These are phyloP conservation scores for Bhutanitis thaidina DNA, from an alignment of 2,888 invertebrate genomes.

Conservation along the genomic window DNA sequence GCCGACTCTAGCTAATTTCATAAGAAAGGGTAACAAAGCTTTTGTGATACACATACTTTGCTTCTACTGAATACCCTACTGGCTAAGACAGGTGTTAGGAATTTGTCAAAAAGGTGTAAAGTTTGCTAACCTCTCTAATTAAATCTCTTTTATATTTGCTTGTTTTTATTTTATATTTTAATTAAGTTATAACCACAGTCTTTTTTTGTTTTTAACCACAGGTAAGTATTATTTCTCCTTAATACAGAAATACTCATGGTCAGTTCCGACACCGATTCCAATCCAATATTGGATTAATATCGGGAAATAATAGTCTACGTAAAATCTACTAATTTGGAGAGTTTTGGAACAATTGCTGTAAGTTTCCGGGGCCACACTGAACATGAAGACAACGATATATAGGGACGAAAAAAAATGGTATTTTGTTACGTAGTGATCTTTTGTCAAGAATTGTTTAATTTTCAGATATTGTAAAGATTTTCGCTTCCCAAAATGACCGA, in stretches of 20 bases:
- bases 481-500: neutral
- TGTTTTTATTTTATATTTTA: too few relatives aligned
- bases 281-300: neutral
- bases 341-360: neutral
- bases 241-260: neutral
- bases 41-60: too few relatives aligned
- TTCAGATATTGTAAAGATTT: neutral
- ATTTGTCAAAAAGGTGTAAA: too few relatives aligned
- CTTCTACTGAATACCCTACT: too few relatives aligned
- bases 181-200: too few relatives aligned
- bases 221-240: neutral
- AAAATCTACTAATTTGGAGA: neutral
- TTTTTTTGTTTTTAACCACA: too few relatives aligned
- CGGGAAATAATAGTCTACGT: neutral
- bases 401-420: neutral
- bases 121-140: too few relatives aligned
- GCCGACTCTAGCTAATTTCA: too few relatives aligned
- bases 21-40: too few relatives aligned
- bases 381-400: neutral
- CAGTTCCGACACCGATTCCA: neutral
- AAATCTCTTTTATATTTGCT: too few relatives aligned
- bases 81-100: too few relatives aligned
- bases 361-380: neutral
- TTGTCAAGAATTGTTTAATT: neutral
- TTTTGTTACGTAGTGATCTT: neutral